phyloP scores from a whole-genome alignment of 2,797 vertebrate genomes.

The Tangara arthus region DNA sequence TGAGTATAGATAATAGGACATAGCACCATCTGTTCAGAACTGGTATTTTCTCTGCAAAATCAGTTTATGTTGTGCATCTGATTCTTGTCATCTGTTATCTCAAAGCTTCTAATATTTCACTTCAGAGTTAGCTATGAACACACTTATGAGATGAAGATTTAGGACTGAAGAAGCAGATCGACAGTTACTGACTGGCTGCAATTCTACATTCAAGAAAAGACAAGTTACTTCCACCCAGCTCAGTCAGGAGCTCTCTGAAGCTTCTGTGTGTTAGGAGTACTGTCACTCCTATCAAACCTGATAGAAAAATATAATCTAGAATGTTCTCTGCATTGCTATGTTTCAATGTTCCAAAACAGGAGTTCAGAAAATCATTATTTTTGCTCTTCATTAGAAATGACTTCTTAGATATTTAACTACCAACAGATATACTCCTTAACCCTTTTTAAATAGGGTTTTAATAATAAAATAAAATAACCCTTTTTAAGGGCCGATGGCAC shows the following conservation, averaged over 20 bases:
- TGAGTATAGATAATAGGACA: background rate
- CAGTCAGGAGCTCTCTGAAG: background rate
- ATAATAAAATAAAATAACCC: too few relatives aligned
- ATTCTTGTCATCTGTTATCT: conserved; percentile 4
- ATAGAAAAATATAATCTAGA: background rate
- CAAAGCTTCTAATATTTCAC: background rate
- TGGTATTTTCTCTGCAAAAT: background rate
- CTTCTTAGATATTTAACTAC: background rate
- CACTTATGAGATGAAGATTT: background rate
- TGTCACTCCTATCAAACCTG: background rate
- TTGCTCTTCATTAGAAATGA: background rate
- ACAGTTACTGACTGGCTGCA: background rate
- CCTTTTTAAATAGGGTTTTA: background rate
- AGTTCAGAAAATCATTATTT: background rate
- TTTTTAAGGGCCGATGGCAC: background rate
- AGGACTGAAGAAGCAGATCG: background rate
- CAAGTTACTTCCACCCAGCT: background rate
- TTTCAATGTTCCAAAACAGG: background rate
- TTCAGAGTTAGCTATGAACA: background rate
- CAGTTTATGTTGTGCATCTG: background rate
- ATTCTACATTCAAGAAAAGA: background rate
- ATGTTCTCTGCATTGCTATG: background rate
- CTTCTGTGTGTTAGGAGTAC: background rate
- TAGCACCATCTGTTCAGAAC: conserved; percentile 17
- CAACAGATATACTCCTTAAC: background rate